These are phyloP conservation scores for Lytechinus pictus DNA, from an alignment of 35 echinoderm and acorn worm genomes.

Conservation along the genomic window DNA sequence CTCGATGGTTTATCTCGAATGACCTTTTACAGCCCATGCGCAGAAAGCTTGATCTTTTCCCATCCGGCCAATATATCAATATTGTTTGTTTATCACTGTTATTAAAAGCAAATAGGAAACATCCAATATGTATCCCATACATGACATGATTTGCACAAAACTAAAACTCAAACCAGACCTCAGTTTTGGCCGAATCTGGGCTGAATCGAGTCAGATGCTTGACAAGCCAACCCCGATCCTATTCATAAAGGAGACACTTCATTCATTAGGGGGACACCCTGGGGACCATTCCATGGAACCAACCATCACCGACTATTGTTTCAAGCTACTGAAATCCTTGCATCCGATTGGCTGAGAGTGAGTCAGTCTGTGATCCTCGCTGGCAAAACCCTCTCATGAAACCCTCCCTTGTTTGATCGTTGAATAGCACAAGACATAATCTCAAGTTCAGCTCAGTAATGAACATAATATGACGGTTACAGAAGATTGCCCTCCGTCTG, in stretches of 20 bases:
- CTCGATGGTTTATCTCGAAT: no score
- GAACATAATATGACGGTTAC: not conserved
- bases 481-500: not conserved
- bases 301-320: no score
- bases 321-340: no score
- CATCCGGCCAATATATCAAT: not conserved
- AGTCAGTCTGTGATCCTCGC: no score
- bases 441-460: not conserved
- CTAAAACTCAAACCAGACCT: not conserved
- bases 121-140: conserved; percentile 2
- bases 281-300: no score
- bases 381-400: no score
- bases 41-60: not conserved
- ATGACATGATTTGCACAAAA: not conserved
- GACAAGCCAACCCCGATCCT: not conserved
- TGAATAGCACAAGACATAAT: not conserved
- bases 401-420: no score
- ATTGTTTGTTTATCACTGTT: not conserved
- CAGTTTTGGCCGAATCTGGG: not conserved
- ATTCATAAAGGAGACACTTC: not conserved
- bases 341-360: no score
- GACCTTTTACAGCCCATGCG: no score
- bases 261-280: not conserved
- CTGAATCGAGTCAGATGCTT: not conserved
- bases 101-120: not conserved